Conservation (phyloP, 2,888 invertebrate species). For the Cistogaster globosa region DNA sequence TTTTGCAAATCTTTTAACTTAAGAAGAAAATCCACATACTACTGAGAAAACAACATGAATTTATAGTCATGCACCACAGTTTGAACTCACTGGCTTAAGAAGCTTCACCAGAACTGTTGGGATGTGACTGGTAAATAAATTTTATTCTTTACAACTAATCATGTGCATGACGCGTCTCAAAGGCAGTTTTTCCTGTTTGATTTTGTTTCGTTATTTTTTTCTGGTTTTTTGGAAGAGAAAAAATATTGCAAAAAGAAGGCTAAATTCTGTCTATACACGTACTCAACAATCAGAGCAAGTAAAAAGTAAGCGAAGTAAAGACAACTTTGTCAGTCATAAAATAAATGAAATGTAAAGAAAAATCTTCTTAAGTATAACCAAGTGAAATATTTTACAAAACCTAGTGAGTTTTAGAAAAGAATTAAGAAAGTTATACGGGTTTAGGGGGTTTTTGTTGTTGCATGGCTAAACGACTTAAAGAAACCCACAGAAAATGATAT, state of each 20-base stretch:
- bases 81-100: background rate
- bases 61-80: too few relatives aligned
- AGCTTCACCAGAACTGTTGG: background rate
- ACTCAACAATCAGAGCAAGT: slow-evolving; percentile 47
- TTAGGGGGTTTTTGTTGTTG: too few relatives aligned
- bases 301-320: slow-evolving; percentile 26
- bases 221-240: background rate
- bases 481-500: too few relatives aligned
- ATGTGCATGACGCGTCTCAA: slow-evolving; percentile 66
- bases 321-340: slow-evolving; percentile 9
- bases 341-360: slow-evolving; percentile 24
- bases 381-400: background rate
- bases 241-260: background rate
- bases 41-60: too few relatives aligned
- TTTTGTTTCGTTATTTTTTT: slow-evolving; percentile 1
- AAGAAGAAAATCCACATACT: too few relatives aligned
- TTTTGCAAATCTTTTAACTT: too few relatives aligned
- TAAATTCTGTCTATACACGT: slow-evolving; percentile 52
- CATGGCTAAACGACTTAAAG: too few relatives aligned
- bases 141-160: slow-evolving; percentile 56
- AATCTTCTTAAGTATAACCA: background rate
- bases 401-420: too few relatives aligned
- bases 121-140: slow-evolving; percentile 16
- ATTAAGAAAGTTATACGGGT: too few relatives aligned
- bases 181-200: slow-evolving; percentile 28